A percentile compares a stretch with the other conserved stretches of the same genome.
Conservation (phyloP, 2,888 invertebrate genomes). For the Aproaerema taeniolella region DNA sequence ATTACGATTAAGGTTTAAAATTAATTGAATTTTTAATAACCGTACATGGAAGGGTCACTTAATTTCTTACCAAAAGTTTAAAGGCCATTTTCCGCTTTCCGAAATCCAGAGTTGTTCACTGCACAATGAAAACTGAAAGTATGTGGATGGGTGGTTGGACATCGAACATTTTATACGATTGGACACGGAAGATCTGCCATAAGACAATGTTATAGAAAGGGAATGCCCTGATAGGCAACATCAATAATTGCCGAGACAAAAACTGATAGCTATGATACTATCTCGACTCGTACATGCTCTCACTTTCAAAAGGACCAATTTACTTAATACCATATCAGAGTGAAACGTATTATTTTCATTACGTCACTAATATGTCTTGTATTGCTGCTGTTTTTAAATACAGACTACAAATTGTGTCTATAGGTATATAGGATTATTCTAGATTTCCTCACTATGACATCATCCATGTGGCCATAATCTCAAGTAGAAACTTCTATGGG, state of each 20-base stretch:
- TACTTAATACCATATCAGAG: conserved; percentile 2
- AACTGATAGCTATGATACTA: conserved; percentile 26
- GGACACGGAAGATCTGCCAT: conserved; percentile 47
- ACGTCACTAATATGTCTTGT: too few relatives aligned
- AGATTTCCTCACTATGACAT: too few relatives aligned
- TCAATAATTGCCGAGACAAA: conserved; percentile 28
- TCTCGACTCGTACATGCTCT: conserved; percentile 24
- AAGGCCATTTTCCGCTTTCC: conserved; percentile 35
- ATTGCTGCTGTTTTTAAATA: too few relatives aligned
- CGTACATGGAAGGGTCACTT: too few relatives aligned
- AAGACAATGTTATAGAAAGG: conserved; percentile 47
- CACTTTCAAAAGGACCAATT: conserved; percentile 24
- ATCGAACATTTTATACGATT: conserved; percentile 51
- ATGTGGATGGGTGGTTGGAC: conserved; percentile 32
- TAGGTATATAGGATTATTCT: too few relatives aligned
- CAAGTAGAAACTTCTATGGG: too few relatives aligned
- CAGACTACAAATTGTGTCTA: too few relatives aligned
- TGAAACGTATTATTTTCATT: too few relatives aligned
- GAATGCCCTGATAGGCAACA: conserved; percentile 33
- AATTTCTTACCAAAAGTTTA: conserved; percentile 44
- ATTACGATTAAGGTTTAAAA: too few relatives aligned
- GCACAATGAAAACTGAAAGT: conserved; percentile 31
- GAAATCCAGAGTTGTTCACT: conserved; percentile 20
- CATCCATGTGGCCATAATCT: too few relatives aligned
- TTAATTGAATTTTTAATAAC: too few relatives aligned